Conservation (phyloP, 2,113 vertebrate species). For the Telmatochromis bifrenatus region DNA sequence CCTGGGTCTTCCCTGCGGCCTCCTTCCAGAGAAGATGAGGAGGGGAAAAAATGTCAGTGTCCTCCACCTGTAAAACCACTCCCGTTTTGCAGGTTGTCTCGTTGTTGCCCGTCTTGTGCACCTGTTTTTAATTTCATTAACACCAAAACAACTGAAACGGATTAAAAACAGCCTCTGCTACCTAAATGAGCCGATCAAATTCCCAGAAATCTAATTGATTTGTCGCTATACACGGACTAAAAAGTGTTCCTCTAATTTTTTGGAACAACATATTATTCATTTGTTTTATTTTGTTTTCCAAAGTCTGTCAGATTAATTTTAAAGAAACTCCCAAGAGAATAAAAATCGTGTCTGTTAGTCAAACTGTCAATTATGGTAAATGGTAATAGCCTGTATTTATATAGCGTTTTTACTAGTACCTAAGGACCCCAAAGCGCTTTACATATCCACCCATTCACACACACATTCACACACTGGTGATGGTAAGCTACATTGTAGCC, state of each 20-base stretch:
- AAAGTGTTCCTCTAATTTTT: neutral
- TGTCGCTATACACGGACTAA: neutral
- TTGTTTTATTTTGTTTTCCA: neutral
- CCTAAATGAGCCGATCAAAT: neutral
- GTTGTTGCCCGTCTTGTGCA: neutral
- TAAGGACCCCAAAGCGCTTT: too few relatives aligned
- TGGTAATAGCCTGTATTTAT: too few relatives aligned
- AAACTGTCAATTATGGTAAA: neutral
- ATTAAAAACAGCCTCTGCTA: neutral
- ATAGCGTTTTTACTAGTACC: too few relatives aligned
- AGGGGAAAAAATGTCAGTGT: neutral
- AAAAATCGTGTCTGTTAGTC: neutral
- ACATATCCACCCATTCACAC: too few relatives aligned
- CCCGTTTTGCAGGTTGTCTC: neutral
- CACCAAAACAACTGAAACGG: accelerated
- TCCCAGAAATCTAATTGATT: neutral
- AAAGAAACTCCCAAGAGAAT: neutral
- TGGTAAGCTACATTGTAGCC: too few relatives aligned
- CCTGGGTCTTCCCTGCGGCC: neutral
- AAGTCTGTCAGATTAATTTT: neutral
- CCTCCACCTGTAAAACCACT: neutral
- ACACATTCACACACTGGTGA: too few relatives aligned
- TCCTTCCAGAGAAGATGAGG: neutral
- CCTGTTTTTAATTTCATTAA: neutral
- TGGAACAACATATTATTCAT: neutral